Conservation (phyloP, 1,140 invertebrate species). For the Hylaeus anthracinus region DNA sequence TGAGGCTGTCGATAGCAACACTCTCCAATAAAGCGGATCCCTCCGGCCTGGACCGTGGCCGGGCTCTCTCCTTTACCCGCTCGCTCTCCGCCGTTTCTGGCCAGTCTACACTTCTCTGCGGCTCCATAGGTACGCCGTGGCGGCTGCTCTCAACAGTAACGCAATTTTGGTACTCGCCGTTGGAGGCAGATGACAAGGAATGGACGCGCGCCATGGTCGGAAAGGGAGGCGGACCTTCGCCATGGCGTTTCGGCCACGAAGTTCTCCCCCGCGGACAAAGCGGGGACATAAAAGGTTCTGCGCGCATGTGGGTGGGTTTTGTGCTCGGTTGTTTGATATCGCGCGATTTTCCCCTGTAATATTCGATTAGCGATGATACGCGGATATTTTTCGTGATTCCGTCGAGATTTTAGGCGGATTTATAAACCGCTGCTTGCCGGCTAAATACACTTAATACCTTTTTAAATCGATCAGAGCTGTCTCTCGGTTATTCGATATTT, state of each 20-base stretch:
- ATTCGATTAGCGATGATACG: conserved; percentile 25
- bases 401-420: conserved; percentile 3
- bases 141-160: conserved; percentile 63
- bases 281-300: conserved; percentile 18
- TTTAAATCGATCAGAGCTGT: too few species aligned
- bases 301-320: too few species aligned
- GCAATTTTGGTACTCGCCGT: conserved; percentile 67
- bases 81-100: conserved; percentile 32
- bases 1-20: conserved; percentile 75
- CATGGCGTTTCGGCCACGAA: conserved; percentile 12
- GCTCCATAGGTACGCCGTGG: conserved; percentile 42
- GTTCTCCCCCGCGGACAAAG: conserved; percentile 14
- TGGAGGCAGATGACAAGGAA: conserved; percentile 40
- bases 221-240: conserved; percentile 19
- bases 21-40: conserved; percentile 76
- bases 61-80: conserved; percentile 47
- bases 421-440: background rate
- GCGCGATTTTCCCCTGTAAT: conserved; percentile 10
- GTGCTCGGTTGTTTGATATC: conserved; percentile 25
- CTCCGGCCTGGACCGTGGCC: conserved; percentile 54
- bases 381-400: conserved; percentile 7
- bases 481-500: too few species aligned
- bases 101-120: conserved; percentile 56
- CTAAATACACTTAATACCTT: too few species aligned
- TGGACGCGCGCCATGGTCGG: conserved; percentile 26